Evolutionary conservation across 2,113 vertebrate species (phyloP).

Genomic region (Glaucidium brasilianum): DNA sequence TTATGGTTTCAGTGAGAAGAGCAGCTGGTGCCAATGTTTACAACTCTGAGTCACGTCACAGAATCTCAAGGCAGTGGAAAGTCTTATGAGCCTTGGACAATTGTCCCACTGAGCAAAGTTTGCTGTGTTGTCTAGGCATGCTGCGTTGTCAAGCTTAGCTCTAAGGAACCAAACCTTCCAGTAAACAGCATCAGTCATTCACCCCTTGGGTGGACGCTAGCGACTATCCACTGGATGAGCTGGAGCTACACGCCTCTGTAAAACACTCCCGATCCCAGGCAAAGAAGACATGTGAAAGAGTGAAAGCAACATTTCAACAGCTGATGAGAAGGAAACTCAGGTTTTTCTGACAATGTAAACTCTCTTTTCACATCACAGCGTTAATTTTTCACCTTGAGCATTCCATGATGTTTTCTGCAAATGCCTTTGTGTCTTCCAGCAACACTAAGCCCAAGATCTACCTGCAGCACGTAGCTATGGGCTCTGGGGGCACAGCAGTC

Average conservation of each 20-base stretch:
- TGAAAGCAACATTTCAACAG: not conserved
- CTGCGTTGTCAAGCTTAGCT: not conserved
- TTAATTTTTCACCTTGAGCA: not conserved
- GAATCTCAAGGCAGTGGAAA: constrained; percentile 29
- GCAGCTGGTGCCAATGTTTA: constrained; percentile 51
- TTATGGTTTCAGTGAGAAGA: constrained; percentile 54
- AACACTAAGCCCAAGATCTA: not conserved
- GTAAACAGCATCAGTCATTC: not conserved
- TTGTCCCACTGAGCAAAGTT: constrained; percentile 27
- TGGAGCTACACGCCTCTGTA: not conserved
- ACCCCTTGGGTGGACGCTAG: fast-evolving
- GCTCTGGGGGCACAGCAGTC: not conserved
- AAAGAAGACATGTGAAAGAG: not conserved
- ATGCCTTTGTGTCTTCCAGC: not conserved
- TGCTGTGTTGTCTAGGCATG: not conserved
- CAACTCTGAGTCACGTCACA: constrained; percentile 46
- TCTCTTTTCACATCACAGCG: not conserved
- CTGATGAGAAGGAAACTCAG: not conserved
- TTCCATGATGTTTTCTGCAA: not conserved
- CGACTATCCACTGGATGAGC: not conserved
- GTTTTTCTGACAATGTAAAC: not conserved
- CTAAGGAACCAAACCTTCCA: not conserved
- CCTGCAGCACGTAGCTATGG: not conserved
- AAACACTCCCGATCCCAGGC: not conserved
- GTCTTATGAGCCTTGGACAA: constrained; percentile 23